These are phyloP conservation scores for Agrochola macilenta DNA, from an alignment of 2,888 invertebrate species.

Conservation along the genomic window DNA sequence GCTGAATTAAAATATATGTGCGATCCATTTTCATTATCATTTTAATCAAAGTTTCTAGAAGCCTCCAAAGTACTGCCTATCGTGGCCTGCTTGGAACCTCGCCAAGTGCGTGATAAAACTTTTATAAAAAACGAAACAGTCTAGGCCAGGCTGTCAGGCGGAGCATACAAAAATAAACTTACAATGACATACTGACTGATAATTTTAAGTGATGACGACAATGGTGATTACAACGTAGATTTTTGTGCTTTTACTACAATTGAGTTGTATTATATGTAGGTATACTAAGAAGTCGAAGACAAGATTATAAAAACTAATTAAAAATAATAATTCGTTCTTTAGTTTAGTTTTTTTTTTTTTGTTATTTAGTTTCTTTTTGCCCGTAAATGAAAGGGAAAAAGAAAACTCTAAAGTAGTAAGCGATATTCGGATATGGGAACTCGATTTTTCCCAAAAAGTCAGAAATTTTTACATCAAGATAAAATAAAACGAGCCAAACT, in stretches of 20 bases:
- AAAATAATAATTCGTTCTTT: not conserved
- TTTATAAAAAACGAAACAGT: constrained; percentile 42
- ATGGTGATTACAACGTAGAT: not conserved
- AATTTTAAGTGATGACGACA: constrained; percentile 21
- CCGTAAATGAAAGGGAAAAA: not conserved
- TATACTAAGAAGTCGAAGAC: too few species aligned
- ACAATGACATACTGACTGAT: constrained; percentile 2
- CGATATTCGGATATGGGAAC: too few species aligned
- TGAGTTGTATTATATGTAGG: too few species aligned
- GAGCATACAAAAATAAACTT: constrained; percentile 33
- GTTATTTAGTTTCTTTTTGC: not conserved
- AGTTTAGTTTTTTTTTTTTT: too few species aligned
- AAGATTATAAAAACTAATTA: not conserved
- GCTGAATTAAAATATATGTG: too few species aligned
- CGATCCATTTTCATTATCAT: constrained; percentile 23
- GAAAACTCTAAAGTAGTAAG: not conserved
- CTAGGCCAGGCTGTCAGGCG: constrained; percentile 1
- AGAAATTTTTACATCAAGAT: not conserved
- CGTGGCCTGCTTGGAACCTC: constrained; percentile 54
- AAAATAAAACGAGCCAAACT: too few species aligned
- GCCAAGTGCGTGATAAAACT: constrained; percentile 59
- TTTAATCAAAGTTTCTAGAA: constrained; percentile 47
- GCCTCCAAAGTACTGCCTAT: constrained; percentile 39
- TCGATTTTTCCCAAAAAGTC: not conserved
- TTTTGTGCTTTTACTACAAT: not conserved